These are phyloP conservation scores for Orientallactaga bullata DNA, from an alignment of 2,113 vertebrate genomes.

Conservation along the genomic window DNA sequence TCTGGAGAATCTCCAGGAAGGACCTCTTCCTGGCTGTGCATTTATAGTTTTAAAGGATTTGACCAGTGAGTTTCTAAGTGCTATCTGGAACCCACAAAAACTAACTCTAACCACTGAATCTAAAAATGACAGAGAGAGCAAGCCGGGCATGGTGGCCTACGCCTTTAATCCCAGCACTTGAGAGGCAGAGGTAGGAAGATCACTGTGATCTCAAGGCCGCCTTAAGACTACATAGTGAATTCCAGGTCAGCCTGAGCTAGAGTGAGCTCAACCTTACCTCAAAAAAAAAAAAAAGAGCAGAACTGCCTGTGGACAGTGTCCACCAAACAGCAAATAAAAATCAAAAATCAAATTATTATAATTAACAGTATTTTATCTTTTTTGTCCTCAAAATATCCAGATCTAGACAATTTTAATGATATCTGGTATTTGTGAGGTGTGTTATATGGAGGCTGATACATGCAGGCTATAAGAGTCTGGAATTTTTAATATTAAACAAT, in stretches of 20 bases:
- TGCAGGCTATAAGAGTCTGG: neutral
- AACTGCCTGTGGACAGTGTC: neutral
- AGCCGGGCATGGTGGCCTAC: too few relatives aligned
- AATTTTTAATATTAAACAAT: conserved; percentile 42
- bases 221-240: too few relatives aligned
- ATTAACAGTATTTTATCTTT: conserved; percentile 30
- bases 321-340: neutral
- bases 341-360: conserved; percentile 17
- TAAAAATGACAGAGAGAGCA: neutral
- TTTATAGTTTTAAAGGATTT: neutral
- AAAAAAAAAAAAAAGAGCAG: too few relatives aligned
- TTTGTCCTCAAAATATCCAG: neutral
- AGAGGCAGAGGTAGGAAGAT: too few relatives aligned
- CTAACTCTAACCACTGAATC: neutral
- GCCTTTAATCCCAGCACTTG: too few relatives aligned
- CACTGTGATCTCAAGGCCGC: too few relatives aligned
- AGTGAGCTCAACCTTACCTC: too few relatives aligned
- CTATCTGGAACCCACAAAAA: neutral
- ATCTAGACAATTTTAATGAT: conserved; percentile 10
- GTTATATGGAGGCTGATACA: neutral
- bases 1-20: neutral
- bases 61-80: neutral
- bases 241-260: too few relatives aligned
- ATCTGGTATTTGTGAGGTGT: neutral
- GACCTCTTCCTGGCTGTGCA: neutral